These are phyloP conservation scores for Atherinosoma microstoma DNA, from an alignment of 2,797 vertebrate genomes.

Conservation along the genomic window DNA sequence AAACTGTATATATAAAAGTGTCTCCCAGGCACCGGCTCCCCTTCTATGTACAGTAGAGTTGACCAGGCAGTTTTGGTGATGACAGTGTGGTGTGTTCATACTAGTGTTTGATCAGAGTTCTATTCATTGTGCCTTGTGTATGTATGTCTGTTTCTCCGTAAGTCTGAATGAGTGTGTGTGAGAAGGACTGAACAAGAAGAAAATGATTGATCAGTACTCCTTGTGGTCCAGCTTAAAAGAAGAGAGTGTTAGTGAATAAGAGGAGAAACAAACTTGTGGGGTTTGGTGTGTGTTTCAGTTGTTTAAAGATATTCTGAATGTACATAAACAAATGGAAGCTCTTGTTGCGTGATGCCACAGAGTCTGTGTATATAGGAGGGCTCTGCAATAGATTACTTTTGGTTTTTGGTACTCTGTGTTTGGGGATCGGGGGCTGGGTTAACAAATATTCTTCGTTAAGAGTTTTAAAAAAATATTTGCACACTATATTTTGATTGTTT, in stretches of 20 bases:
- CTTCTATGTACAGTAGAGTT: conserved; percentile 75
- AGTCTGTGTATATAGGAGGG: conserved; percentile 99
- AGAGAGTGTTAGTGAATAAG: conserved; percentile 86
- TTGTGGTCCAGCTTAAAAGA: conserved; percentile 84
- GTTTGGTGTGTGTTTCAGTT: conserved; percentile 92
- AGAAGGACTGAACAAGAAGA: conserved; percentile 58
- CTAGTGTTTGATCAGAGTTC: conserved; percentile 94
- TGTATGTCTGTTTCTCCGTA: conserved; percentile 67
- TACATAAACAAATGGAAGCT: conserved; percentile 97
- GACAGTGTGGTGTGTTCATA: conserved; percentile 88
- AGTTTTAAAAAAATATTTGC: conserved; percentile 93
- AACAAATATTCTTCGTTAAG: conserved; percentile 85
- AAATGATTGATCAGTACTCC: conserved; percentile 76
- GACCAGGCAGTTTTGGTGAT: conserved; percentile 75
- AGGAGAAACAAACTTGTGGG: conserved; percentile 85
- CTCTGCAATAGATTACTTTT: conserved; percentile 90
- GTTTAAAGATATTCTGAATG: conserved; percentile 94
- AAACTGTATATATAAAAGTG: conserved; percentile 72
- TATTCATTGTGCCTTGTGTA: conserved; percentile 99
- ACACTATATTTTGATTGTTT: conserved; percentile 98
- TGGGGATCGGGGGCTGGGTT: conserved; percentile 57
- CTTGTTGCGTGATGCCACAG: conserved; percentile 98
- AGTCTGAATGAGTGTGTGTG: conserved; percentile 84
- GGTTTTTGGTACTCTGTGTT: conserved; percentile 85
- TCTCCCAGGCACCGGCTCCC: conserved; percentile 71